phyloP scores from a whole-genome alignment of 2,113 vertebrate genomes.

The Cyprinodon tularosa region DNA sequence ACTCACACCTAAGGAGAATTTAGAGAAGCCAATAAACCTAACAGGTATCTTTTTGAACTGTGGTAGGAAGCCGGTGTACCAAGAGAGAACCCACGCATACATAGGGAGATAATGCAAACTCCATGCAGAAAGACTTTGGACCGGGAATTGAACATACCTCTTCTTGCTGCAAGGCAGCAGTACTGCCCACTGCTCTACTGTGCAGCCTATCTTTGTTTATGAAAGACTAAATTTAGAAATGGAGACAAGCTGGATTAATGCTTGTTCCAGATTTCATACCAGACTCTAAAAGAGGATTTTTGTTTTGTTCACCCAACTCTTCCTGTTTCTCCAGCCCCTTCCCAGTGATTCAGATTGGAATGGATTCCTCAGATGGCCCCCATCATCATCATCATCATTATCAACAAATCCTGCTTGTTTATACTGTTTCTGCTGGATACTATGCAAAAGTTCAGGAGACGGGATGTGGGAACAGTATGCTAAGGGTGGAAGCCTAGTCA shows the following conservation, averaged over 20 bases:
- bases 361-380: slow-evolving; percentile 30
- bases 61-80: too few species aligned
- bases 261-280: slow-evolving; percentile 26
- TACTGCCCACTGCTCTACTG: too few species aligned
- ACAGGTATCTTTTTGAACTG: too few species aligned
- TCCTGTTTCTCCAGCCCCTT: slow-evolving; percentile 17
- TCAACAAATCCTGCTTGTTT: slow-evolving; percentile 18
- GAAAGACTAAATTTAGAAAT: slow-evolving; percentile 11
- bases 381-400: slow-evolving; percentile 9
- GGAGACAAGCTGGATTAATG: slow-evolving; percentile 15
- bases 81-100: too few species aligned
- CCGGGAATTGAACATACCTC: too few species aligned
- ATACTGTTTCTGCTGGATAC: slow-evolving; percentile 12
- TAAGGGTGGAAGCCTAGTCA: slow-evolving; percentile 49
- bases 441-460: slow-evolving; percentile 52
- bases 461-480: slow-evolving; percentile 59
- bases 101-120: too few species aligned
- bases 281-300: background rate
- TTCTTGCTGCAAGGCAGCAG: too few species aligned
- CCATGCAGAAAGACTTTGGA: too few species aligned
- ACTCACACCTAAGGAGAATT: too few species aligned
- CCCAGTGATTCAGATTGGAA: slow-evolving; percentile 24
- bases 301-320: background rate
- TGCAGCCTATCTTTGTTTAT: background rate
- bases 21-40: too few species aligned